These are phyloP conservation scores for Zonitis immaculata DNA, from an alignment of 2,888 invertebrate genomes.

Conservation along the genomic window DNA sequence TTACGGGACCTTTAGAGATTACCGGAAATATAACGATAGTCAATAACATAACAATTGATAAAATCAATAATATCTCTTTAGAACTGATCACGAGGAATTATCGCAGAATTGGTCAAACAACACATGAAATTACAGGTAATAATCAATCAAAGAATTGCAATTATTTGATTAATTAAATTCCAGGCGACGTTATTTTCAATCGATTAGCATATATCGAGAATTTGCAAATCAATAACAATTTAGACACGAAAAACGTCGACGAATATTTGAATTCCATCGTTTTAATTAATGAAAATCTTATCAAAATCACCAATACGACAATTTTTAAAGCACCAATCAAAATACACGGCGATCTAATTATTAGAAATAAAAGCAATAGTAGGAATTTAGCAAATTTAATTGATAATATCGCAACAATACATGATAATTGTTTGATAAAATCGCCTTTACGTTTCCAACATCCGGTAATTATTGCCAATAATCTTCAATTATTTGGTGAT, in stretches of 20 bases:
- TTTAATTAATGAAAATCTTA: slow-evolving; percentile 29
- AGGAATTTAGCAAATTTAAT: slow-evolving; percentile 42
- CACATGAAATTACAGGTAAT: no score
- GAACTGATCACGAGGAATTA: slow-evolving; percentile 30
- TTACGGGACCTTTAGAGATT: slow-evolving; percentile 39
- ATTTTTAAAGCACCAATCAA: slow-evolving; percentile 36
- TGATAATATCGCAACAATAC: slow-evolving; percentile 45
- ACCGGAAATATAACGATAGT: slow-evolving; percentile 39
- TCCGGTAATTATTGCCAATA: slow-evolving; percentile 33
- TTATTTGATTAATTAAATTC: no score
- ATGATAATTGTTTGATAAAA: slow-evolving; percentile 38
- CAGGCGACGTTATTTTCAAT: slow-evolving; percentile 40
- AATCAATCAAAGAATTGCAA: no score
- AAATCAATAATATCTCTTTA: slow-evolving; percentile 36
- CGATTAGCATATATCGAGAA: slow-evolving; percentile 35
- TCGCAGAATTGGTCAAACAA: slow-evolving; percentile 25
- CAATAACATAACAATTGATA: slow-evolving; percentile 39
- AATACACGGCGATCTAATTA: slow-evolving; percentile 36
- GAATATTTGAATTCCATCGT: slow-evolving; percentile 36
- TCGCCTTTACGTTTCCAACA: slow-evolving; percentile 43
- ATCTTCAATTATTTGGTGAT: slow-evolving; percentile 30
- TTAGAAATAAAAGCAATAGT: slow-evolving; percentile 35
- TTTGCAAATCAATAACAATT: slow-evolving; percentile 31
- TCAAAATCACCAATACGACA: slow-evolving; percentile 25
- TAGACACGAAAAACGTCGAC: slow-evolving; percentile 33